These are phyloP conservation scores for Trissonchulus latispiculum DNA, from an alignment of 2,888 invertebrate species.

Conservation along the genomic window DNA sequence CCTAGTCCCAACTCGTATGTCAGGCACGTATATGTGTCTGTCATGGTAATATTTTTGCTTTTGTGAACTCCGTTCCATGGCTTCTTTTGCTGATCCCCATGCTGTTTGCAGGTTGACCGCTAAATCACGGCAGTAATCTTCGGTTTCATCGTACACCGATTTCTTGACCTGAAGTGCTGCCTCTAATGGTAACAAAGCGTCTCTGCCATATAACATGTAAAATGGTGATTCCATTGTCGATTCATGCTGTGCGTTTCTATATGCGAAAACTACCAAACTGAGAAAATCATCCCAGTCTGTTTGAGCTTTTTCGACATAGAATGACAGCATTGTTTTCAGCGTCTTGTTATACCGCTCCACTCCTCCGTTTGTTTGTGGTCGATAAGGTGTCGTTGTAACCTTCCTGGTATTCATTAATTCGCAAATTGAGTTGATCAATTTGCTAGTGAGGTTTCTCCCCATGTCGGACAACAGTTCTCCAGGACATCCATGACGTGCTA, in stretches of 20 bases:
- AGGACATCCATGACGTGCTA: background rate
- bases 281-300: background rate
- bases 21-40: background rate
- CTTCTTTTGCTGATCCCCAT: background rate
- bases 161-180: background rate
- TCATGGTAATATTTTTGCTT: background rate
- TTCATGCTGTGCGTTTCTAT: background rate
- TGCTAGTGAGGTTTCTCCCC: background rate
- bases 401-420: background rate
- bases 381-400: background rate
- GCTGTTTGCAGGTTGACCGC: background rate
- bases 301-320: background rate
- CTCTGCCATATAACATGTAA: background rate
- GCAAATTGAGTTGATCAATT: background rate
- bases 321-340: background rate
- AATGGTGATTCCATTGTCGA: background rate
- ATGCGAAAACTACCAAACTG: background rate
- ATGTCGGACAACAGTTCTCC: background rate
- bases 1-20: background rate
- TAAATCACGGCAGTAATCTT: background rate
- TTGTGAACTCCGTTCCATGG: background rate
- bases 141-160: background rate
- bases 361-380: slow-evolving; percentile 1
- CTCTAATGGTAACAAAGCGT: background rate
- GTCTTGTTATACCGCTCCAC: background rate